Base-by-base conservation (phyloP, 2,113 vertebrate genomes). In the Edolisoma coerulescens region DNA sequence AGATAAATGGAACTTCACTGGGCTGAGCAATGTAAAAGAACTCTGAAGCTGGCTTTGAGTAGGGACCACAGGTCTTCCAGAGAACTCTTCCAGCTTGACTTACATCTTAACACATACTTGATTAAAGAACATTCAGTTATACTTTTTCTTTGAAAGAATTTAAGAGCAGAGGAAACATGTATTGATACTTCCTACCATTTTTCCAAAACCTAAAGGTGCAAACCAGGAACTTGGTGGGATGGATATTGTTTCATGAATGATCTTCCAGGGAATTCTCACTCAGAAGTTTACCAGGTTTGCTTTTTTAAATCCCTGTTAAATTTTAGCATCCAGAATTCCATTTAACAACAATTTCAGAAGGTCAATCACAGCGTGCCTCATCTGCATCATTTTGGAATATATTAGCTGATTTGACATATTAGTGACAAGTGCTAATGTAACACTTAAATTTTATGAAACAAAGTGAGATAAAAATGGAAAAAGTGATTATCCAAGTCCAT, bases 31-130 rank as follows among this genome's bases (percentile, higher is more conserved):
- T 5, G 2, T 30, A 9, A 37, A 49, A 69, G 23, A 49, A 1
- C 8, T 73, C 30, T 89, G 67, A 56, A 44, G 18, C 1, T 93
- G 87, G 23, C 45, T 60, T 64, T 44, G 27, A 61, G 59, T 23
- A n/a, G 27, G 9, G 13, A 24, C 18, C 23, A 15, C 27, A 24
- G 60, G 23, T 80, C 12, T 32, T 80, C 27, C 41, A 22, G 6
- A 84, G 30, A 39, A 5, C 35, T 30, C 41, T 73, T 84, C 27
- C 49, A 80, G 23, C 23, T 88, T 70, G 30, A 13, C 35, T 83
- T 88, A 0, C 0, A n/a, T 23, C 16, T 83, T 35, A 50, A 2
- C 16, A 5, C 7, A 37, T 68, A 15, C 1, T 71, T 45, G 8
- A 59, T 71, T 41, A 35, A 89, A 59, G 30, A 60, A 23, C 6